These are phyloP conservation scores for Pemphigus obesinymphae DNA, from an alignment of 1,140 invertebrate species.

Conservation along the genomic window DNA sequence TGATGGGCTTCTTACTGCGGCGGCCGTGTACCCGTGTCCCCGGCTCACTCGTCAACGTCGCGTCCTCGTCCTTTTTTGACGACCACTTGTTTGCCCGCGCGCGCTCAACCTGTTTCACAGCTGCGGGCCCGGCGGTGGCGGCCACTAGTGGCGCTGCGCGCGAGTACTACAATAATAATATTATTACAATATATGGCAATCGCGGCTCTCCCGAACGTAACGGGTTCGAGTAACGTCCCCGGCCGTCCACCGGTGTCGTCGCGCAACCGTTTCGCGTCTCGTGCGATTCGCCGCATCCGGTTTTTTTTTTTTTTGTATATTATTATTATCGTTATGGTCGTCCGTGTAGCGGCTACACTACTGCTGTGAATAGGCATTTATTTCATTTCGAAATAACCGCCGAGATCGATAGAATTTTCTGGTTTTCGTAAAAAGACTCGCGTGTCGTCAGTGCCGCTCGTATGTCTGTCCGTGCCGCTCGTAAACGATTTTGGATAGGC, in stretches of 20 bases:
- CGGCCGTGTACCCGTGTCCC: neutral
- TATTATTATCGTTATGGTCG: neutral
- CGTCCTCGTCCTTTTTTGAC: neutral
- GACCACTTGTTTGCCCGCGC: constrained; percentile 10
- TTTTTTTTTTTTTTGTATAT: too few species aligned
- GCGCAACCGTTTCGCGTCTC: neutral
- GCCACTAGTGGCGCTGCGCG: neutral
- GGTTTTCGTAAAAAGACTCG: neutral
- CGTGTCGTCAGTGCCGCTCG: neutral
- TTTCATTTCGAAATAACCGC: neutral
- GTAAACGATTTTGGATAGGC: neutral
- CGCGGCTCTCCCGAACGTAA: neutral
- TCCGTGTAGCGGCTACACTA: neutral
- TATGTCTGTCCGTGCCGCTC: neutral
- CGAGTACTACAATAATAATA: neutral
- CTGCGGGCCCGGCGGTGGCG: neutral
- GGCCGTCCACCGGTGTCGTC: neutral
- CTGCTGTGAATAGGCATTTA: too few species aligned
- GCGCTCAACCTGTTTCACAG: neutral
- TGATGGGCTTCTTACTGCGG: neutral
- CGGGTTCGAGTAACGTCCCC: neutral
- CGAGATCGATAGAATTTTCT: too few species aligned
- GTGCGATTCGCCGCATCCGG: neutral
- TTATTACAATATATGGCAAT: neutral
- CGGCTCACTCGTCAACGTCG: neutral